Evolutionary conservation across 1,140 invertebrate species (phyloP).

Genomic region (Lasioglossum albipes): DNA sequence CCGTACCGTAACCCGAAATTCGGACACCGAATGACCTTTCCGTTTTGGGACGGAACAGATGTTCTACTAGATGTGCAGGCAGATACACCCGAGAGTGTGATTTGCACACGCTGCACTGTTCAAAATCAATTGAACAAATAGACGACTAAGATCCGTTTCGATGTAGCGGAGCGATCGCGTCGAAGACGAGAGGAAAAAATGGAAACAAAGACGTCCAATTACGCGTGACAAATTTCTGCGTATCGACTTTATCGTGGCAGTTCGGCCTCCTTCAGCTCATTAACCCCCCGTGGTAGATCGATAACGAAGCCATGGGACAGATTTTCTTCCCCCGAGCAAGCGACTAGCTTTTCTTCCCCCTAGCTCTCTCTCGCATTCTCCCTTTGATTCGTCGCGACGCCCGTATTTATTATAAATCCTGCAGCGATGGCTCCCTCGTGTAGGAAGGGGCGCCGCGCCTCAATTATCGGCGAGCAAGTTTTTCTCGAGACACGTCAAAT

Average conservation of each 20-base stretch:
- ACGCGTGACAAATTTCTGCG: neutral
- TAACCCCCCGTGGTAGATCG: neutral
- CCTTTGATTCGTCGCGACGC: neutral
- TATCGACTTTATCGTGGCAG: neutral
- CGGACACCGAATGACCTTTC: neutral
- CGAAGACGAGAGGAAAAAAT: neutral
- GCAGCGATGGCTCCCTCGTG: neutral
- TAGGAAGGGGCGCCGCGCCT: conserved; percentile 3
- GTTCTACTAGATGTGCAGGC: too few relatives aligned
- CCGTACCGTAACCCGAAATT: neutral
- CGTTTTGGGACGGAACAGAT: too few relatives aligned
- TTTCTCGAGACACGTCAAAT: conserved; percentile 60
- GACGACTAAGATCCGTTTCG: too few relatives aligned
- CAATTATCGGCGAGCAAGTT: conserved; percentile 51
- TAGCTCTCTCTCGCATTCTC: neutral
- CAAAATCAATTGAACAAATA: too few relatives aligned
- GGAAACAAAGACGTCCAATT: neutral
- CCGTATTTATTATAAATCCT: conserved; percentile 11
- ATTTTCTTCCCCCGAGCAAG: neutral
- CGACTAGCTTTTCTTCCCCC: too few relatives aligned
- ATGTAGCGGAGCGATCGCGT: too few relatives aligned
- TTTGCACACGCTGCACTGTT: too few relatives aligned
- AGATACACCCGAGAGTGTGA: too few relatives aligned
- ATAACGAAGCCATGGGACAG: neutral
- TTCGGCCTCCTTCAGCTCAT: neutral